Conservation (phyloP, 2,113 vertebrate species). For the Ramphastos sulfuratus region DNA sequence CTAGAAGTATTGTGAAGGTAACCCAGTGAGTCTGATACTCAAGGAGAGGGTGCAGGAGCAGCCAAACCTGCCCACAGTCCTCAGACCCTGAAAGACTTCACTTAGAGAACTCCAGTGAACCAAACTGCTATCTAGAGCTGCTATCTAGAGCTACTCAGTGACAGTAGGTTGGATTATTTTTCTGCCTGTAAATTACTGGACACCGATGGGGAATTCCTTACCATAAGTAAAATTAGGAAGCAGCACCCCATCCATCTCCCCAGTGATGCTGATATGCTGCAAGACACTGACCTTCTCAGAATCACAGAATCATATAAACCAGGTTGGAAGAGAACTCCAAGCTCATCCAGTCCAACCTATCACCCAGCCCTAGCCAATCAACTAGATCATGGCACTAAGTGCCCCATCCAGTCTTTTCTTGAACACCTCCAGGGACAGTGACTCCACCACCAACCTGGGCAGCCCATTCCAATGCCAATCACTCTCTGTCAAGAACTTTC, state of each 20-base stretch:
- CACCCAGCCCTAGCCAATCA: no score
- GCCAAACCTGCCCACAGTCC: neutral
- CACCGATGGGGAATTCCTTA: constrained; percentile 25
- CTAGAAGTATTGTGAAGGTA: neutral
- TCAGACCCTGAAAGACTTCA: neutral
- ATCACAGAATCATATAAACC: neutral
- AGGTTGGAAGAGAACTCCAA: no score
- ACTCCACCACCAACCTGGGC: no score
- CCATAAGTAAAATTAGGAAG: constrained; percentile 6
- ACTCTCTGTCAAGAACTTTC: no score
- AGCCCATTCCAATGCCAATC: no score
- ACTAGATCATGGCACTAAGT: no score
- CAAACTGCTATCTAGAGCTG: neutral
- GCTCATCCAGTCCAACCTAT: no score
- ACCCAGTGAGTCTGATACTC: neutral
- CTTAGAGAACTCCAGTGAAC: neutral
- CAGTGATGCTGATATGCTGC: neutral
- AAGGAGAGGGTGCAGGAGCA: rapidly evolving
- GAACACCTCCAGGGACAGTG: no score
- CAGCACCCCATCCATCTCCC: neutral
- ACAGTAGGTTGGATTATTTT: neutral
- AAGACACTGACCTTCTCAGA: neutral
- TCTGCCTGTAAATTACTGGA: neutral
- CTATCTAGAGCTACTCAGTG: neutral
- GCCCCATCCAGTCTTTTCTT: no score